Evolutionary conservation across 2,113 vertebrate species (phyloP), one percentile per base, ranked within the genome.

Genomic region (Panurus biarmicus): DNA sequence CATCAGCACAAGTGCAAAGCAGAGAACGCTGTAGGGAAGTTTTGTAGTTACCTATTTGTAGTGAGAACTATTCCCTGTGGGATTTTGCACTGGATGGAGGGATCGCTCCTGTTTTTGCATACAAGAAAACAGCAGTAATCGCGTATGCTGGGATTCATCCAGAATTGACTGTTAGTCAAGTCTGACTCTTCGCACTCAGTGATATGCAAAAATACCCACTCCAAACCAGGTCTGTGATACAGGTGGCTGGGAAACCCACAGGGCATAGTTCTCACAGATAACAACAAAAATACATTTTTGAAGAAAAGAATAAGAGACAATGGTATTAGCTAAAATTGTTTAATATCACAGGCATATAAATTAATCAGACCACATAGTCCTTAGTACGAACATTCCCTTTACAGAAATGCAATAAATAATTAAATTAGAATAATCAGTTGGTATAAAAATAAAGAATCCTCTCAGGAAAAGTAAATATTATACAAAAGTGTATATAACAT

Each of bases 341-440:
- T 98, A 98, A 97, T 97, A 77, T 91, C 53, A 89, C 36, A 84
- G 94, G 56, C 36, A 64, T 95, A 98, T 97, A 98, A 98, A 98
- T 98, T 97, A 96, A 87, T 89, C 94, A 95, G 84, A 96, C 78
- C 61, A 91, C 22, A n/a, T n/a, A 95, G 93, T 95, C 79, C 67
- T 89, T 67, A 71, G 76, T 91, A 96, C 14, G 24, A 96, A 96
- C 88, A 95, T 97, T 97, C 84, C 72, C 89, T 96, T 96, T 78
- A 89, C 93, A 96, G 84, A 97, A 95, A 97, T 94, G 44, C 91
- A 98, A 98, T 98, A 98, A 98, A 98, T 98, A 97, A 97, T 98
- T 98, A 98, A 98, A 95, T 98, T 98, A 98, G 81, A 82, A 89
- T 36, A 91, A 73, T 97, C 78, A 82, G 5, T 93, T 87, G 57